Base-by-base conservation (phyloP, 1,140 invertebrate genomes). In the Atta colombica region DNA sequence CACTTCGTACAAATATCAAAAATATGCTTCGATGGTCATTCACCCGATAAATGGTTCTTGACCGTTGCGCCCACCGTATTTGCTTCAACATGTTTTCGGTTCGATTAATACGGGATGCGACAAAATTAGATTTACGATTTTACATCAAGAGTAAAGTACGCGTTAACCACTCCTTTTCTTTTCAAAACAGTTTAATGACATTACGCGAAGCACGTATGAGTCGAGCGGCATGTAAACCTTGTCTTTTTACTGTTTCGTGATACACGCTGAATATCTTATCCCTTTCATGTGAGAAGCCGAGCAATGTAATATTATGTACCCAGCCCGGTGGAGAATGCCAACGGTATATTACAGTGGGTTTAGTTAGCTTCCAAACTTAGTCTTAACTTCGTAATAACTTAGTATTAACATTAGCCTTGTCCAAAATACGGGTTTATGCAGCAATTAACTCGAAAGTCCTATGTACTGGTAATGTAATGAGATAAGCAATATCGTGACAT, bases 301-400 rank as follows among this genome's bases (percentile, higher is more conserved):
- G 69, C 69, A 35, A 14, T 16, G 16, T 55, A 35, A 61, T 74
- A 49, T 49, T 61, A 31, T 84, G 45, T 84, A 69, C 14, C 12
- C 28, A 31, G 4, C 39, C 6, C 7, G 28, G 18, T 18, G 53
- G 39, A n/a, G 68, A n/a, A 60, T 31, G 58, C 53, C 25, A 69
- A 28, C 68, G 35, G 35, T 82, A 75, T 84, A 84, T 84, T 61
- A 84, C 39, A 74, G 55, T 14, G 80, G 69, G 45, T 84, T 84
- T 84, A 84, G 80, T 74, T 75, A 84, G 80, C 68, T 84, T 25
- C 80, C 39, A n/a, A 75, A 84, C 65, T 84, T 84, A 61, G 55
- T 51, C 69, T 49, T 39, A 75, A 84, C 80, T 84, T 84, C 60
- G 69, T 84, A 84, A 75, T 75, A 84, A 84, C 69, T 84, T 74